A percentile compares a stretch with the other conserved stretches of the same genome.
These are phyloP conservation scores for Triplophysa tibetana DNA, from an alignment of 2,113 vertebrate species.

Conservation along the genomic window DNA sequence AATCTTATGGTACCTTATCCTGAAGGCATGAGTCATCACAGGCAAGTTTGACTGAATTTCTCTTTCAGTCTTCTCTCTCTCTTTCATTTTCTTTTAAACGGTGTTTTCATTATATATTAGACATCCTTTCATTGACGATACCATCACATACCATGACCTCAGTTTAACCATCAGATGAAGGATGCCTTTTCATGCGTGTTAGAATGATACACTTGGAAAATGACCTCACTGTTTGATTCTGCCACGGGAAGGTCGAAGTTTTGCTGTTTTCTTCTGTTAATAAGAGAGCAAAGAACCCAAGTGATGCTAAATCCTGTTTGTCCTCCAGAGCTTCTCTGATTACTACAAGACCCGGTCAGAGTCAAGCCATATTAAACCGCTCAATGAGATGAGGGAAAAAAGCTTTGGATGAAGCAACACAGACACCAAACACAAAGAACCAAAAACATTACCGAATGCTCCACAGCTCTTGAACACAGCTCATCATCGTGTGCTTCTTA, in stretches of 20 bases:
- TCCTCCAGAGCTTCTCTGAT: constrained; percentile 46
- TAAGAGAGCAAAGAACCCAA: constrained; percentile 47
- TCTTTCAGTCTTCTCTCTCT: neutral
- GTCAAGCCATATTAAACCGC: constrained; percentile 45
- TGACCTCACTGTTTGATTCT: constrained; percentile 56
- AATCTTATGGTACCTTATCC: neutral
- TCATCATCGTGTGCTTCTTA: neutral
- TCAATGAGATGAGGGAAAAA: constrained; percentile 36
- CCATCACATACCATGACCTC: constrained; percentile 1
- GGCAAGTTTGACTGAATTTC: neutral
- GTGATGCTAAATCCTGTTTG: constrained; percentile 57
- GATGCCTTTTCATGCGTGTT: constrained; percentile 8
- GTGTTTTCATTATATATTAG: constrained; percentile 2
- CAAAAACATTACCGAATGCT: constrained; percentile 35
- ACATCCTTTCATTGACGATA: neutral
- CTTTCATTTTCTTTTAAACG: neutral
- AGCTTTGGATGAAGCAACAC: constrained; percentile 36
- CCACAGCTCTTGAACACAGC: neutral
- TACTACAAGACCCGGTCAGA: constrained; percentile 37
- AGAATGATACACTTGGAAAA: constrained; percentile 36
- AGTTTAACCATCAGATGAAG: constrained; percentile 15
- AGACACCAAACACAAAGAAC: constrained; percentile 57
- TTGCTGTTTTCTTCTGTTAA: constrained; percentile 42
- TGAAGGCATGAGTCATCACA: constrained; percentile 14
- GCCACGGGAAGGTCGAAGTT: constrained; percentile 52